Conservation (phyloP, 1,140 invertebrate genomes). For the Drosophila sechellia region DNA sequence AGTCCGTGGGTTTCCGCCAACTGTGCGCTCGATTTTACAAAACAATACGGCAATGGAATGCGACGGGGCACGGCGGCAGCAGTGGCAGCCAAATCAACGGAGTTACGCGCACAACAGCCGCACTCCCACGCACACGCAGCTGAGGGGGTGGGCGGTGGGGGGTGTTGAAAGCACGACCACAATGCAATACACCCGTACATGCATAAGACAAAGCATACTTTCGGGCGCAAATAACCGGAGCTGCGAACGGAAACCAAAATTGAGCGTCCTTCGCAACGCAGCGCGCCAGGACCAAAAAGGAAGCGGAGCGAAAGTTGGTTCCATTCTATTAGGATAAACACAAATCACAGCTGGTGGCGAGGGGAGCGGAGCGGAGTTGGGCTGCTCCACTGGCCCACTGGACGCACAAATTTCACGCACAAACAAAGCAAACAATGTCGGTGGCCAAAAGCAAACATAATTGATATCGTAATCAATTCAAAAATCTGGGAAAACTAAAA, state of each 20-base stretch:
- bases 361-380: background rate
- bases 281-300: conserved; percentile 22
- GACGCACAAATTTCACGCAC: conserved; percentile 62
- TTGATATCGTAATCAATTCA: conserved; percentile 83
- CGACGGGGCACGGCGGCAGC: conserved; percentile 17
- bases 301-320: conserved; percentile 10
- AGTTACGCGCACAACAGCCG: conserved; percentile 62
- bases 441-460: conserved; percentile 80
- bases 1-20: conserved; percentile 62
- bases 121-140: conserved; percentile 3
- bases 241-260: conserved; percentile 67
- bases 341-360: conserved; percentile 51
- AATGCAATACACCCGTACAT: conserved; percentile 17
- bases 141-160: background rate
- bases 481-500: conserved; percentile 80
- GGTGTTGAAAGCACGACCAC: background rate
- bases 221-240: conserved; percentile 74
- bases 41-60: conserved; percentile 64
- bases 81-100: conserved; percentile 70
- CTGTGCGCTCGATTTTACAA: conserved; percentile 56
- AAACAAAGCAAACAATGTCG: conserved; percentile 74
- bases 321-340: conserved; percentile 73
- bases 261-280: conserved; percentile 42
- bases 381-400: conserved; percentile 8
- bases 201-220: conserved; percentile 78